Conservation (phyloP, 1,140 invertebrate species). For the Nasonia vitripennis region DNA sequence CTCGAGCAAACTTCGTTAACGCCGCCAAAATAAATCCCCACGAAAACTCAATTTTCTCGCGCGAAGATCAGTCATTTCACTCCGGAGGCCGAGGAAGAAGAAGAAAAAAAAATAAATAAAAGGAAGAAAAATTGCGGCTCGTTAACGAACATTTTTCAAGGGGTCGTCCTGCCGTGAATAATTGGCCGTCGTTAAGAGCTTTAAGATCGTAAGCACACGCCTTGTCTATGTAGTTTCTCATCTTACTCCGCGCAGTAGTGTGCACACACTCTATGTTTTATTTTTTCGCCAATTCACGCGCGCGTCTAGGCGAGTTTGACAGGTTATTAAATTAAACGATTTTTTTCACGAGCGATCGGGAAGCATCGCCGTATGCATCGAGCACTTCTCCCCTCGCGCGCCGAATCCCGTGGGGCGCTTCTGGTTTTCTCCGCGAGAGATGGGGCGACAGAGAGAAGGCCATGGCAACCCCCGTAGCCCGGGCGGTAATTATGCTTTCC, state of each 20-base stretch:
- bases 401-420: conserved; percentile 65
- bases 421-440: conserved; percentile 59
- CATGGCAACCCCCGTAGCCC: conserved; percentile 63
- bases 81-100: conserved; percentile 9
- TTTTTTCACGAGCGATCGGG: conserved; percentile 59
- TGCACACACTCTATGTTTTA: conserved; percentile 13
- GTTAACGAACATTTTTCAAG: conserved; percentile 59
- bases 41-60: conserved; percentile 50
- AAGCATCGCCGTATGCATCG: conserved; percentile 39
- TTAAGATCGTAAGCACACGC: conserved; percentile 55
- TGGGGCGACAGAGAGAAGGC: conserved; percentile 48
- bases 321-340: conserved; percentile 72
- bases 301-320: conserved; percentile 56
- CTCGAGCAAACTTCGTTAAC: conserved; percentile 49
- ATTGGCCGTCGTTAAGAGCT: conserved; percentile 65
- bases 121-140: conserved; percentile 55
- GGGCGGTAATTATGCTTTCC: conserved; percentile 69
- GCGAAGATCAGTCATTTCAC: conserved; percentile 51
- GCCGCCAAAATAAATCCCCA: conserved; percentile 33
- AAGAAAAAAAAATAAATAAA: conserved; percentile 40
- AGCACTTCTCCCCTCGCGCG: neutral
- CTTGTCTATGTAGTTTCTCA: conserved; percentile 18
- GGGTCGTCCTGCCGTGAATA: conserved; percentile 59
- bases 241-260: conserved; percentile 1
- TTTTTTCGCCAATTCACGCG: conserved; percentile 32